Conservation (phyloP, 1,140 invertebrate genomes). For the Cherax quadricarinatus region DNA sequence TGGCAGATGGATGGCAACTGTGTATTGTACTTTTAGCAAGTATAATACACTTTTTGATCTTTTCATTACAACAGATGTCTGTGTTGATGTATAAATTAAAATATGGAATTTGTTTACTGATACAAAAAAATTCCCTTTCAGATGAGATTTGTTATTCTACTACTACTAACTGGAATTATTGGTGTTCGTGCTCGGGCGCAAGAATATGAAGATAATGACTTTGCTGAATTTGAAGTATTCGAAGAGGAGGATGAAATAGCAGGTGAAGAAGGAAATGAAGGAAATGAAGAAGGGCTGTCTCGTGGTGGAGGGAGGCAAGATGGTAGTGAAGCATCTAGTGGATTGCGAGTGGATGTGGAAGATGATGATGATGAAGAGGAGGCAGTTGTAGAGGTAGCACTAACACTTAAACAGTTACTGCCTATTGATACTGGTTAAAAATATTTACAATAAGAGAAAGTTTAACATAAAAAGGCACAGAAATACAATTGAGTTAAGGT, state of each 20-base stretch:
- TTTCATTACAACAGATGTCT: too few relatives aligned
- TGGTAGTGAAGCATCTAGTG: neutral
- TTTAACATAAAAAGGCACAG: too few relatives aligned
- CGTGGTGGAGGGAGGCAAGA: constrained; percentile 14
- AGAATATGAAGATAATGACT: constrained; percentile 89
- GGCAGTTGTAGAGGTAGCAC: constrained; percentile 73
- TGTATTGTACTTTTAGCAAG: too few relatives aligned
- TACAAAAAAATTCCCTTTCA: neutral
- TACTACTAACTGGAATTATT: constrained; percentile 15
- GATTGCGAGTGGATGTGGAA: neutral
- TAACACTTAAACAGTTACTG: constrained; percentile 61
- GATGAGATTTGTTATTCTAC: constrained; percentile 40
- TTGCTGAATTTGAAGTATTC: constrained; percentile 91
- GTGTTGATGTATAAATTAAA: too few relatives aligned
- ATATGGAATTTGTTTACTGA: too few relatives aligned
- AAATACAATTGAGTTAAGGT: too few relatives aligned
- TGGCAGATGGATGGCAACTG: too few relatives aligned
- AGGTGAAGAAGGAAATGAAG: constrained; percentile 24
- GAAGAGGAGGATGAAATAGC: constrained; percentile 52
- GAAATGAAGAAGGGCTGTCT: neutral
- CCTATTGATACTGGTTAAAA: constrained; percentile 60
- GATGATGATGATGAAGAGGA: constrained; percentile 73
- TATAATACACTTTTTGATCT: too few relatives aligned
- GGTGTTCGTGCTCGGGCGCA: constrained; percentile 29
- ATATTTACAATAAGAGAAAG: too few relatives aligned